Evolutionary conservation across 2,888 invertebrate genomes (phyloP).

Genomic region (Mongoloraphidia duomilia): DNA sequence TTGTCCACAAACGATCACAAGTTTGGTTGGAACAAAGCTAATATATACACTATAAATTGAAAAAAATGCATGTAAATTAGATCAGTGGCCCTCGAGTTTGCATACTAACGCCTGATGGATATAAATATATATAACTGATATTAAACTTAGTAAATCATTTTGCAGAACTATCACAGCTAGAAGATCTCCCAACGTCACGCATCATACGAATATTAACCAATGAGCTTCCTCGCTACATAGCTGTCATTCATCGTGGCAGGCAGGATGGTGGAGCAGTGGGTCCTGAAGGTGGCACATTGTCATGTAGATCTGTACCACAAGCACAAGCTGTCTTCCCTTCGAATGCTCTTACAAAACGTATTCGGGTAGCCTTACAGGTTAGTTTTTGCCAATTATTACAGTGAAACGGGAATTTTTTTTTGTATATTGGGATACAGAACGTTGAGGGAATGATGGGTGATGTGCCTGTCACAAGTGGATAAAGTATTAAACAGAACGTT

Average conservation of each 20-base stretch:
- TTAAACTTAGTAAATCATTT: conserved; percentile 3
- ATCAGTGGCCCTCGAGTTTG: no score
- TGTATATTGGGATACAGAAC: no score
- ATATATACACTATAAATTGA: no score
- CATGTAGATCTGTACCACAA: conserved; percentile 85
- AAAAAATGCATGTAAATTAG: no score
- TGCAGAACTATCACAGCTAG: conserved; percentile 58
- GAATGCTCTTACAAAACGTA: conserved; percentile 95
- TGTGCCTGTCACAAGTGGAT: no score
- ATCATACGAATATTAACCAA: conserved; percentile 89
- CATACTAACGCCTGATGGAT: no score
- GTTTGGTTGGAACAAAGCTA: no score
- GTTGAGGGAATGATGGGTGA: no score
- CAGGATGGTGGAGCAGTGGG: conserved; percentile 97
- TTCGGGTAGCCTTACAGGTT: conserved; percentile 91
- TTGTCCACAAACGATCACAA: no score
- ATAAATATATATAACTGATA: no score
- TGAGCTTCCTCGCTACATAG: conserved; percentile 97
- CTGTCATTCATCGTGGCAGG: conserved; percentile 83
- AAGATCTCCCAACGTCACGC: conserved; percentile 75
- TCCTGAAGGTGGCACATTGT: conserved; percentile 93
- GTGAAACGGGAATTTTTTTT: no score
- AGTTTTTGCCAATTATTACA: conserved; percentile 7
- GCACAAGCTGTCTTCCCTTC: conserved; percentile 78
- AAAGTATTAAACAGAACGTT: no score